Evolutionary conservation across 2,797 vertebrate species (phyloP), one percentile per base, ranked within the genome.

Genomic region (Bradypodion pumilum): DNA sequence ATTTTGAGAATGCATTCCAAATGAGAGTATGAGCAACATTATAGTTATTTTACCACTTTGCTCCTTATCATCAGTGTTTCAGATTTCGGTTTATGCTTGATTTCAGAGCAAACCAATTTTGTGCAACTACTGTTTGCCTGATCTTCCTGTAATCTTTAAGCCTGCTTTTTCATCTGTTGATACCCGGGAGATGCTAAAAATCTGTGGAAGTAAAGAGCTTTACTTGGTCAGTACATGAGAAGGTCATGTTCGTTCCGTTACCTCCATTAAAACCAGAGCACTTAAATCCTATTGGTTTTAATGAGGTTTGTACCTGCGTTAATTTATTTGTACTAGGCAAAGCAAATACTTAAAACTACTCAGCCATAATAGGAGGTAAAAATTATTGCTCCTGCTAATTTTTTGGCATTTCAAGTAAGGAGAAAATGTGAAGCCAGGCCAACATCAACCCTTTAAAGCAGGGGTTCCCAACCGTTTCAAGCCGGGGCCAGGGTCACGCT

Each of bases 31-130:
- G 37, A 68, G 63, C 21, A 68, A 68, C 49, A 59, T 76, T 70
- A 76, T 12, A 27, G 25, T 44, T 83, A 83, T 19, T 75, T 79
- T 8, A 5, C 5, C 0, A 60, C 40, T 8, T n/a, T 79, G 77
- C 66, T 65, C 15, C 56, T 23, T 78, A 68, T 5, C 32, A 81
- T 40, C 73, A 83, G 49, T 46, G 85, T 85, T 84, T 74, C 10
- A 52, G 7, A 37, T 60, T 84, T 82, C 49, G 81, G 74, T 16
- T 29, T 52, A 78, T 63, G 62, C 27, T 75, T 75, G 46, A 68
- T 77, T 83, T 76, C 44, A 10, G 46, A 69, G 52, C 63, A 76
- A 83, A 77, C 49, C 62, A 77, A 77, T 83, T 83, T 83, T 77
- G 74, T 35, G n/a, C 49, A 76, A 68, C 81, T 76, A 69, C 73